These are phyloP conservation scores for Pinna nobilis DNA, from an alignment of 1,140 invertebrate species.

Conservation along the genomic window DNA sequence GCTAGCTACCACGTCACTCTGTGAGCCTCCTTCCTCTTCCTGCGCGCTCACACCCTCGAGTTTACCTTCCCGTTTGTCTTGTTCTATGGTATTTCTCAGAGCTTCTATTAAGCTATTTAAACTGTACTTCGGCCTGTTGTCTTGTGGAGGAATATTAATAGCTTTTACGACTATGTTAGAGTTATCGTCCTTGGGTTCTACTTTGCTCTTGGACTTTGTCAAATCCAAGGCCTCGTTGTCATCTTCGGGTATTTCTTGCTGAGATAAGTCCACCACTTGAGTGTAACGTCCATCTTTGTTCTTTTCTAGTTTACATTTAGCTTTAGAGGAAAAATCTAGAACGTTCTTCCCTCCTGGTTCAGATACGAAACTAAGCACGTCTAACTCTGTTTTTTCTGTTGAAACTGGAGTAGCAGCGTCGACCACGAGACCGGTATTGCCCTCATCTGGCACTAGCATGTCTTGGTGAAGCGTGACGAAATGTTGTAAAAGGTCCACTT, in stretches of 20 bases:
- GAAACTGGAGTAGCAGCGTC: neutral
- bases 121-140: constrained; percentile 33
- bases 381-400: neutral
- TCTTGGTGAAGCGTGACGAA: constrained; percentile 40
- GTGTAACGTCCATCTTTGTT: neutral
- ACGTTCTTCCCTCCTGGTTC: neutral
- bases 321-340: neutral
- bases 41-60: neutral
- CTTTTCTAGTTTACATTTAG: neutral
- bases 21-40: neutral
- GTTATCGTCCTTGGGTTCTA: neutral
- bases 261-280: constrained; percentile 6
- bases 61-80: constrained; percentile 8
- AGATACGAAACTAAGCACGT: neutral
- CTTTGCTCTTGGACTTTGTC: constrained; percentile 1
- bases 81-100: constrained; percentile 36
- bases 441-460: constrained; percentile 34
- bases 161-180: constrained; percentile 18
- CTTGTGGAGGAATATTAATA: constrained; percentile 16
- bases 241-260: neutral
- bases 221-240: neutral
- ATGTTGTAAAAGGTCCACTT: constrained; percentile 37
- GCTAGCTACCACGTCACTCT: neutral
- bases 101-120: constrained; percentile 39
- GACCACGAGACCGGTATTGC: neutral